These are phyloP conservation scores for Neogale vison DNA, from an alignment of 2,113 vertebrate genomes.

Conservation along the genomic window DNA sequence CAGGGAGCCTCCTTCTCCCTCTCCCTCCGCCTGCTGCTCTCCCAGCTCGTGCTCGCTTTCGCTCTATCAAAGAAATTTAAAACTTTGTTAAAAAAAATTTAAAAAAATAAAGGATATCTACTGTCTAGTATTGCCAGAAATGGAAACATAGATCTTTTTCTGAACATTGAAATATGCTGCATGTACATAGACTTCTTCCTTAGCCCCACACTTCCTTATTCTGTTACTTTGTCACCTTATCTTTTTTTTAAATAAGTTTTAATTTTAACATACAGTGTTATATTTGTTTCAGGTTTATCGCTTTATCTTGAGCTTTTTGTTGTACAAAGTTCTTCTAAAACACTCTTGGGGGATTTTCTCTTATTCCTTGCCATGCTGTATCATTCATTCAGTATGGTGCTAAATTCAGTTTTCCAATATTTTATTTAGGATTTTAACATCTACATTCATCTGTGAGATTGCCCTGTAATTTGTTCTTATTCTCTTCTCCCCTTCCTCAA, in stretches of 20 bases:
- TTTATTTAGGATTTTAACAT: constrained; percentile 10
- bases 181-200: background rate
- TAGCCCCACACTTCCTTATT: background rate
- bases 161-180: background rate
- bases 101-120: background rate
- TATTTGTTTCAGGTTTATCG: background rate
- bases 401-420: background rate
- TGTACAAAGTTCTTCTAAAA: background rate
- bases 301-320: background rate
- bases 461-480: background rate
- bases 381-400: background rate
- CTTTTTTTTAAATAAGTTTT: background rate
- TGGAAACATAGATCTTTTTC: constrained; percentile 2
- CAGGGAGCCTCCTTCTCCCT: background rate
- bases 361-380: background rate
- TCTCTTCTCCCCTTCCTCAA: background rate
- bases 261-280: background rate
- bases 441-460: background rate
- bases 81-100: background rate
- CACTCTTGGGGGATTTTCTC: background rate
- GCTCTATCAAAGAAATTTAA: background rate
- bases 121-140: background rate
- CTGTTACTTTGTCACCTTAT: background rate
- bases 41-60: background rate
- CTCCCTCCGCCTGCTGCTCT: background rate